Base-by-base conservation (phyloP, 1,140 invertebrate genomes). In the Drosophila eugracilis region DNA sequence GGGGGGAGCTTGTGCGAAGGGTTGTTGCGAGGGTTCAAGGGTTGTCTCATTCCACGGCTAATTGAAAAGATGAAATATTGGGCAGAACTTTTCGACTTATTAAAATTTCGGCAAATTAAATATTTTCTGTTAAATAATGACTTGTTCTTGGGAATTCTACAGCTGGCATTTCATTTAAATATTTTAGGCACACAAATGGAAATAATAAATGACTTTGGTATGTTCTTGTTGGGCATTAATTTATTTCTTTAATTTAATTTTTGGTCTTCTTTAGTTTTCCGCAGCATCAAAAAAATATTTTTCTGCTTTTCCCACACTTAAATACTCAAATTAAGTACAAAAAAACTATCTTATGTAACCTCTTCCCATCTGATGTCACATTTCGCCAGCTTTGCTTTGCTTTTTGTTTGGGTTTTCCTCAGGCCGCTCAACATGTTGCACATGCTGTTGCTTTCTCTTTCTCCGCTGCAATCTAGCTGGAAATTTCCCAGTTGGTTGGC, bases 361-460 rank as follows among this genome's bases (percentile, higher is more conserved):
- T 17, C 4, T 30, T 30, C 4, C 30, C 32, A 36, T 24, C 17
- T 1, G 4, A 10, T 19, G 42, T 24, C 39, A 21, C 39, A 41
- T 41, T 41, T 45, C 4, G 42, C 42, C 22, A 26, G 42, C 22
- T n/a, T n/a, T n/a, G n/a, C n/a, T n/a, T n/a, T n/a, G n/a, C n/a
- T 26, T 28, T 17, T 44, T 44, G 9, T 15, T 54, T 41, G 9
- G 28, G 0, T 15, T 15, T 32, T 42, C 10, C 14, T 21, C 30
- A 28, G 57, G 36, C 30, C 26, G 45, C 30, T 71, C 69, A 72
- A 73, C 47, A 78, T 78, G 75, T 60, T 78, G 75, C 69, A 47
- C 65, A 15, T 19, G 30, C 30, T 81, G 52, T 58, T 79, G 75
- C 84, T 89, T 89, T 88, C 84, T 89, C 78, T 89, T 79, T 88